These are phyloP conservation scores for Trichopoda pennipes DNA, from an alignment of 2,888 invertebrate genomes.

Conservation along the genomic window DNA sequence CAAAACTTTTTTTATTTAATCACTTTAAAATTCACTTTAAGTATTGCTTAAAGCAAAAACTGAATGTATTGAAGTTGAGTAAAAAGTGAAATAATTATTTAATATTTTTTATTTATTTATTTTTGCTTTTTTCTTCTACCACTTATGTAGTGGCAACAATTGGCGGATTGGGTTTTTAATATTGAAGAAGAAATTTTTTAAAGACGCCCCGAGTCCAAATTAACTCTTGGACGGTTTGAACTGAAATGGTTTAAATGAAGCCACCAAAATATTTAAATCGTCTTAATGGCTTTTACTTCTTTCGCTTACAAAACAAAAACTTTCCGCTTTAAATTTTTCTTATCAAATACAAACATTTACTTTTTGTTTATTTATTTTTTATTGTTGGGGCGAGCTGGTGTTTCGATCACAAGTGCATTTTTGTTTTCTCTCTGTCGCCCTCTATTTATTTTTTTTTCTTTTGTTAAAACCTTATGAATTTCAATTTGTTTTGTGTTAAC, in stretches of 20 bases:
- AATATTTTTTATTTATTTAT: background rate
- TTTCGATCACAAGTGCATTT: slow-evolving; percentile 42
- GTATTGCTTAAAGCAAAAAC: too few species aligned
- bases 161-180: background rate
- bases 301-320: slow-evolving; percentile 16
- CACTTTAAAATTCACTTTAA: too few species aligned
- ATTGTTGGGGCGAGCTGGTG: background rate
- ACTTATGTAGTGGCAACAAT: slow-evolving; percentile 2
- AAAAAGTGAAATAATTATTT: slow-evolving; percentile 49
- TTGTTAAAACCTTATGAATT: background rate
- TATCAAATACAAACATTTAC: slow-evolving; percentile 7
- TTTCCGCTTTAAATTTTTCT: slow-evolving; percentile 31
- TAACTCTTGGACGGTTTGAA: slow-evolving; percentile 37
- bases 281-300: slow-evolving; percentile 4
- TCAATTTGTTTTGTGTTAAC: slow-evolving; percentile 34
- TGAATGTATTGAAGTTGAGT: background rate
- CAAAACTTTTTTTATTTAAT: background rate
- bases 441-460: background rate
- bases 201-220: slow-evolving; percentile 8
- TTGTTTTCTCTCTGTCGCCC: slow-evolving; percentile 15
- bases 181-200: slow-evolving; percentile 26
- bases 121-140: background rate
- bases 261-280: slow-evolving; percentile 43
- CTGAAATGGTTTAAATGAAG: slow-evolving; percentile 45
- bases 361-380: slow-evolving; percentile 17